These are phyloP conservation scores for Oreochromis aureus DNA, from an alignment of 2,113 vertebrate genomes.

Conservation along the genomic window DNA sequence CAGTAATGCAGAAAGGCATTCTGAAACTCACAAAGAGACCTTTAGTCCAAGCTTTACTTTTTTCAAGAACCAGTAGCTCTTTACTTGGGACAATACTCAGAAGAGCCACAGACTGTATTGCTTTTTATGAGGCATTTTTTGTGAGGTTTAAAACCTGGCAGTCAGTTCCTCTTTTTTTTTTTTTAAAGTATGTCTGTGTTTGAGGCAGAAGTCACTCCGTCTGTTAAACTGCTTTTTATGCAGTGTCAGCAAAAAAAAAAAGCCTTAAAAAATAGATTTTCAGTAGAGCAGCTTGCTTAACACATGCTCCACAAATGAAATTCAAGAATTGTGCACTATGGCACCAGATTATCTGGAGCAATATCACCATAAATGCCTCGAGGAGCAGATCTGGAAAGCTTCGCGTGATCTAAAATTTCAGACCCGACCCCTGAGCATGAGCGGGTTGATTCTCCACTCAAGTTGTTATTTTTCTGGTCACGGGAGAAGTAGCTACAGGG, in stretches of 20 bases:
- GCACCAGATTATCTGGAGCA: background rate
- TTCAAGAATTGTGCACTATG: background rate
- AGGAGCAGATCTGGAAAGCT: background rate
- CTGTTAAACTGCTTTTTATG: background rate
- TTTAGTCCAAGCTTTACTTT: slow-evolving; percentile 56
- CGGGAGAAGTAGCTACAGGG: slow-evolving; percentile 40
- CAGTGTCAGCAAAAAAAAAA: background rate
- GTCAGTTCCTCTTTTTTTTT: background rate
- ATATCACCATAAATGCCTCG: background rate
- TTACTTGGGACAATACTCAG: slow-evolving; percentile 55
- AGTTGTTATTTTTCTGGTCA: slow-evolving; percentile 46
- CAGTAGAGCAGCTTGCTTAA: background rate
- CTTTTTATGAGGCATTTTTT: slow-evolving; percentile 57
- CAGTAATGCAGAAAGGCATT: slow-evolving; percentile 75
- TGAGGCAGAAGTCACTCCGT: background rate
- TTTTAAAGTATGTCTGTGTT: background rate
- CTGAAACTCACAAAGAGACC: slow-evolving; percentile 72
- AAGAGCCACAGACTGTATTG: slow-evolving; percentile 55
- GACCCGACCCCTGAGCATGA: background rate
- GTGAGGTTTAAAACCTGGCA: slow-evolving; percentile 20
- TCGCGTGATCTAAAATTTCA: background rate
- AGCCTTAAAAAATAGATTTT: background rate
- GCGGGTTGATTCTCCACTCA: slow-evolving; percentile 27
- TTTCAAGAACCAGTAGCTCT: slow-evolving; percentile 65
- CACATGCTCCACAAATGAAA: background rate